A percentile compares a stretch with the other conserved stretches of the same genome.
Evolutionary conservation across 37 sponge, comb jelly and placozoan species (phyloP).

Genomic region (Beroe forskalii): DNA sequence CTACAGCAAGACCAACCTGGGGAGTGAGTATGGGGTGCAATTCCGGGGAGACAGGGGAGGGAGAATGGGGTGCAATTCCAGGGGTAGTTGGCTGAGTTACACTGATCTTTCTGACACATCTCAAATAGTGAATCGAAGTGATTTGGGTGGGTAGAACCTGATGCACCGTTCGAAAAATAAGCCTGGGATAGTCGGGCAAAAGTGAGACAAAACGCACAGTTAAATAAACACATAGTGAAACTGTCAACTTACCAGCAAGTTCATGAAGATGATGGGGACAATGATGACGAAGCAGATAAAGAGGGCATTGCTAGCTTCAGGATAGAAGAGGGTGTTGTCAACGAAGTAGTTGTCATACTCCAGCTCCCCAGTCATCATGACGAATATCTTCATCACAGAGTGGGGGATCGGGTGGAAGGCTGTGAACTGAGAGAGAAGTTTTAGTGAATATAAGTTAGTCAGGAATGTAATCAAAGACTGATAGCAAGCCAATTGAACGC

Average conservation of each 20-base stretch:
- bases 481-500: too few relatives aligned
- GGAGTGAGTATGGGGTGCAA: background rate
- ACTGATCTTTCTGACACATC: background rate
- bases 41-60: background rate
- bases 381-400: slow-evolving; percentile 82
- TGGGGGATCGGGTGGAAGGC: slow-evolving; percentile 4
- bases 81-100: too few relatives aligned
- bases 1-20: slow-evolving; percentile 98
- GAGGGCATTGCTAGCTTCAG: slow-evolving; percentile 65
- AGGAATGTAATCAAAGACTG: too few relatives aligned
- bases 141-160: background rate
- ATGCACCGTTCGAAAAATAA: background rate
- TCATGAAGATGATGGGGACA: slow-evolving; percentile 92
- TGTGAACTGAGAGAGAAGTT: background rate
- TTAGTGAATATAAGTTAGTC: too few relatives aligned
- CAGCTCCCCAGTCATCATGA: slow-evolving; percentile 93
- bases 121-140: background rate
- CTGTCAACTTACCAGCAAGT: slow-evolving; percentile 80
- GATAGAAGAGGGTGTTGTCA: slow-evolving; percentile 32
- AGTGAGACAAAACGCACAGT: background rate
- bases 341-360: slow-evolving; percentile 83
- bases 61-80: too few relatives aligned
- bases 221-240: too few relatives aligned
- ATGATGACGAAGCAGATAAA: slow-evolving; percentile 89
- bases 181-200: background rate